Evolutionary conservation across 1,140 invertebrate species (phyloP).

Genomic region (Teleopsis dalmanni): DNA sequence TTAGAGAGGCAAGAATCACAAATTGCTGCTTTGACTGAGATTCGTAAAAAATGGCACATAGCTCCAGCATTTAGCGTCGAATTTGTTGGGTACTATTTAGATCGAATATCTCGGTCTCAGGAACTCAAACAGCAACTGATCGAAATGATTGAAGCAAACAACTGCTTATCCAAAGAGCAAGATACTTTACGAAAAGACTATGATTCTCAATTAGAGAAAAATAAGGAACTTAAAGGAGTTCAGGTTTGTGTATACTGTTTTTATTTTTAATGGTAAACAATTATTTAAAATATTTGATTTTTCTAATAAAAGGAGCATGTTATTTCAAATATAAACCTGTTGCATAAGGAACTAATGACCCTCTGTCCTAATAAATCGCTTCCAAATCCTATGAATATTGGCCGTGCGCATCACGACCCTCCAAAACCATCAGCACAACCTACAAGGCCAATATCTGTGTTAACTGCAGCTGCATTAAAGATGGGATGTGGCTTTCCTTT

Average conservation of each 20-base stretch:
- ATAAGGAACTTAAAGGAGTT: slow-evolving; percentile 22
- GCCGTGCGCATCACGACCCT: slow-evolving; percentile 28
- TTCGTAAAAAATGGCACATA: slow-evolving; percentile 89
- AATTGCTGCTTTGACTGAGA: slow-evolving; percentile 69
- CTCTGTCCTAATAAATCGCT: slow-evolving; percentile 53
- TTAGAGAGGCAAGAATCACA: slow-evolving; percentile 75
- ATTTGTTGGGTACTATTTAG: slow-evolving; percentile 89
- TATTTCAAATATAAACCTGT: slow-evolving; percentile 49
- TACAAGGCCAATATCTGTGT: slow-evolving; percentile 54
- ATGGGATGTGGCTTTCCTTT: slow-evolving; percentile 74
- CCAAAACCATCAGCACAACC: slow-evolving; percentile 29
- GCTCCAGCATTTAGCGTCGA: slow-evolving; percentile 86
- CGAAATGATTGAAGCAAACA: slow-evolving; percentile 68
- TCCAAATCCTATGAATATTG: slow-evolving; percentile 47
- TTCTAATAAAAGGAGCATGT: slow-evolving; percentile 24
- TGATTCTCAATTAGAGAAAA: slow-evolving; percentile 55
- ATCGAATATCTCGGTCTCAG: slow-evolving; percentile 70
- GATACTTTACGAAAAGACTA: slow-evolving; percentile 65
- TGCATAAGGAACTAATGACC: slow-evolving; percentile 52
- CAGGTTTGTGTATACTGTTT: slow-evolving; percentile 13
- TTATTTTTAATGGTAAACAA: background rate
- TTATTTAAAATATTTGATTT: background rate
- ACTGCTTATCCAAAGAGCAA: slow-evolving; percentile 62
- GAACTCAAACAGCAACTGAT: slow-evolving; percentile 69
- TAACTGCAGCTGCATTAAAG: slow-evolving; percentile 70